Conservation (phyloP, 2,797 vertebrate genomes). For the Delichon dasypus region DNA sequence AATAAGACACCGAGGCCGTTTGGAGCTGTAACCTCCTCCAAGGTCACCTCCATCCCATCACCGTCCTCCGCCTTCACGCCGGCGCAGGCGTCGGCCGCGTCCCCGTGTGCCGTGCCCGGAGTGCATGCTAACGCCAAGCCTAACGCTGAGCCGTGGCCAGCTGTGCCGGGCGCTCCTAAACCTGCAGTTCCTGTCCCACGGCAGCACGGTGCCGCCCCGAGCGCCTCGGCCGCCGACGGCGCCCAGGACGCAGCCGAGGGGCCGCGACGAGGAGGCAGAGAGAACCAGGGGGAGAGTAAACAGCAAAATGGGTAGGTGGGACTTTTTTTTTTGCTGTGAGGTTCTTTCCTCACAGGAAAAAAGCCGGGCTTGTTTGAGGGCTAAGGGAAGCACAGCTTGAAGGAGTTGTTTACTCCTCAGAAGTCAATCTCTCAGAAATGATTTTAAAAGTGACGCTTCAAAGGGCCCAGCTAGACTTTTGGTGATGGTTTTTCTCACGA, state of each 20-base stretch:
- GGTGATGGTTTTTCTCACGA: background rate
- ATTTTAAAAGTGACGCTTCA: background rate
- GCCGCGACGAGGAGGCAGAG: constrained; percentile 87
- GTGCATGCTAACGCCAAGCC: constrained; percentile 75
- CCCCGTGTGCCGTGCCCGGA: constrained; percentile 59
- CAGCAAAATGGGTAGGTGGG: constrained; percentile 92
- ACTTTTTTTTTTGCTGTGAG: constrained; percentile 39
- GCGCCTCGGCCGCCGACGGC: constrained; percentile 82
- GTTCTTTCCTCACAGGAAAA: constrained; percentile 59
- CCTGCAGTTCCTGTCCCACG: constrained; percentile 84
- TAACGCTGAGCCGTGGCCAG: constrained; percentile 77
- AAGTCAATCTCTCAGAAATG: background rate
- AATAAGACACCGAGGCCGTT: constrained; percentile 96
- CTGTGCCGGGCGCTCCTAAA: constrained; percentile 78
- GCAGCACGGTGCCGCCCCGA: constrained; percentile 87
- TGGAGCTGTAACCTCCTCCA: constrained; percentile 81
- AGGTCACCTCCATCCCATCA: constrained; percentile 92
- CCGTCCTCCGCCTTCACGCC: constrained; percentile 94
- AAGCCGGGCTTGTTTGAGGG: constrained; percentile 60
- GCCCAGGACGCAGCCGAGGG: constrained; percentile 87
- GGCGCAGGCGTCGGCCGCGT: constrained; percentile 48
- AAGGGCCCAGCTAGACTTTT: background rate
- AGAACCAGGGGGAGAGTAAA: constrained; percentile 85
- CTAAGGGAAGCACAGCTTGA: background rate
- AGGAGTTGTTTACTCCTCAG: background rate